Base-by-base conservation (phyloP, 2,888 invertebrate genomes). In the Sesamia inferens region DNA sequence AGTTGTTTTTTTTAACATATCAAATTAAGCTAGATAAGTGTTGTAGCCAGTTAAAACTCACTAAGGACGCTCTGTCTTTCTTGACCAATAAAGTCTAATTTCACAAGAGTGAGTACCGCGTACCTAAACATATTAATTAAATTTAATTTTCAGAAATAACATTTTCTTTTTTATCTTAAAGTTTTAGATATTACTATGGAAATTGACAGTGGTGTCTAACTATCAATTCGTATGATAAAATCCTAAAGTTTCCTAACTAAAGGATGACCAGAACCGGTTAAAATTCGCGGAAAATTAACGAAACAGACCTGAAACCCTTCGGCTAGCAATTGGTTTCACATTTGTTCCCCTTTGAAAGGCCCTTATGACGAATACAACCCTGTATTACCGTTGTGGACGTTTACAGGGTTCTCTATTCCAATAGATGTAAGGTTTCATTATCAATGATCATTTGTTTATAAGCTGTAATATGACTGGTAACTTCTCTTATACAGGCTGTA, bases 301-400 rank as follows among this genome's bases (percentile, higher is more conserved):
- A 69, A 74, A 77, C 81, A 71, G 75, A 82, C 83, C 76, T 77
- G 67, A 85, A 80, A 81, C 86, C 83, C 84, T 81, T 78, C 74
- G 78, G 59, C 73, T 74, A 78, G 79, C 81, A 88, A 88, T 88
- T 80, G 83, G 82, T 80, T 84, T 82, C 81, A 81, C 84, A 87
- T 87, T 87, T 82, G 85, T 83, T 77, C 77, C 78, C 74, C 75
- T 82, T 75, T 82, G 78, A 77, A 75, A 79, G 74, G 77, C 75
- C 74, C 75, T 79, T 85, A 63, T 71, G 81, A 57, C 59, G 64
- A 61, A 69, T 54, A 71, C 78, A 22, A 73, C 14, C 13, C 5
- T 39, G 7, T 39, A 31, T 16, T 66, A 51, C 66, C 6, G n/a
- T n/a, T 16, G 5, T 16, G 2, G 10, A 68, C 57, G 8, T 11